Base-by-base conservation (phyloP, 1,140 invertebrate species). In the Procambarus virginalis region DNA sequence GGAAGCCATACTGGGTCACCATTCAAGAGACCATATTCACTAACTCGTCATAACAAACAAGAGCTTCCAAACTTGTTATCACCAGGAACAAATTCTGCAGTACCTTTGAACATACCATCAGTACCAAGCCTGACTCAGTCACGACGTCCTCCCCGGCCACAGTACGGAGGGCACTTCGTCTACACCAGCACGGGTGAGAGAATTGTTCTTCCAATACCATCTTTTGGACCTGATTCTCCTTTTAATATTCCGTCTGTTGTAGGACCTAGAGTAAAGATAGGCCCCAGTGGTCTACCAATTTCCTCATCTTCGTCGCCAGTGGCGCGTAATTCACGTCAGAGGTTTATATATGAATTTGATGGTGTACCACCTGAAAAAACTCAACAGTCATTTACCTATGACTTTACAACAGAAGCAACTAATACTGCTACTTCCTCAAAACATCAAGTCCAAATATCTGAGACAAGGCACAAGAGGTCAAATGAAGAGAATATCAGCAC, bases 301-400 rank as follows among this genome's bases (percentile, higher is more conserved):
- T 20, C 64, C 8, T 8, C 86, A 14, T 64, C 77, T 0, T 14
- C 34, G 2, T 20, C 34, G 48, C 17, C 78, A 49, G 48, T 17
- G 17, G 9, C 82, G 2, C 14, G 10, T 34, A 84, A 84, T 6
- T 78, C 87, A 10, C 51, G 75, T 2, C 87, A 89, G 14, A 83
- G 87, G 17, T 89, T 77, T 55, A 89, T 78, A 46, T 89, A 89
- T 78, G 87, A 89, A 51, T 89, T 89, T 64, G 76, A 84, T 49
- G 75, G 84, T 17, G 75, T 20, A 4, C 34, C 55, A 60, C 22
- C 2, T 8, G 79, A 58, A 83, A 49, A 70, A 9, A n/a, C 73
- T 20, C 20, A 79, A 77, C 58, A 78, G 20, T 20, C 76, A 14
- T 68, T 64, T 51, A 79, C 51, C 8, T 78, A 86, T 77, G 84